A percentile compares a stretch with the other conserved stretches of the same genome.
Evolutionary conservation across 2,113 vertebrate species (phyloP).

Genomic region (Bucco capensis): DNA sequence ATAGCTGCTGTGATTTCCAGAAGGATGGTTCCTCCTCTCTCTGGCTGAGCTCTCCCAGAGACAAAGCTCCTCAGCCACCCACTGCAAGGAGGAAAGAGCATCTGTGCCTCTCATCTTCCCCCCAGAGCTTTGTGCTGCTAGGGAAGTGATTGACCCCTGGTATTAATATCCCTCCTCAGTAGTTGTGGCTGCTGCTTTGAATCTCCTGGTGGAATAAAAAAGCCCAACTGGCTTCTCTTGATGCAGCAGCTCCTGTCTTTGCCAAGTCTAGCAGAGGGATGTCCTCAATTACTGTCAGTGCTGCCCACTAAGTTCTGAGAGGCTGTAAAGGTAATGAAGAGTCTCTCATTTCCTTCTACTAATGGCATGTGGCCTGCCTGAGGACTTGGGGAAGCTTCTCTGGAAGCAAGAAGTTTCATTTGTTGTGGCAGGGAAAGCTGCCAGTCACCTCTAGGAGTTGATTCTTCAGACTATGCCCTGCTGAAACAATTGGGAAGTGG

Average conservation of each 20-base stretch:
- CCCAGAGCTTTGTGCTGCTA: neutral
- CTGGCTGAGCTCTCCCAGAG: neutral
- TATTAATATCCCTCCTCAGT: neutral
- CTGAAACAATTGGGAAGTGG: neutral
- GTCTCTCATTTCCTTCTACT: neutral
- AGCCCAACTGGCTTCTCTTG: neutral
- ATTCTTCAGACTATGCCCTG: too few species aligned
- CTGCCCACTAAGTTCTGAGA: neutral
- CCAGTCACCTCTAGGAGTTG: too few species aligned
- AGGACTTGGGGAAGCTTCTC: neutral
- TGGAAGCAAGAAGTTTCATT: too few species aligned
- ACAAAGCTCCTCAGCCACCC: neutral
- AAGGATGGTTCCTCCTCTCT: neutral
- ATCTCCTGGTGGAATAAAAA: neutral
- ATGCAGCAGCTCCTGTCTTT: neutral
- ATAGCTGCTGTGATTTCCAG: neutral
- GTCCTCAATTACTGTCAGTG: neutral
- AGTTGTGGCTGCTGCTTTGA: neutral
- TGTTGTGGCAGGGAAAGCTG: too few species aligned
- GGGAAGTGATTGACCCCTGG: neutral
- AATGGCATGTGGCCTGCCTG: neutral
- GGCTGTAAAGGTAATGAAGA: neutral
- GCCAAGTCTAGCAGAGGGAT: neutral
- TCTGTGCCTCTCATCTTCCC: neutral
- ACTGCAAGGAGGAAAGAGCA: neutral